Conservation (phyloP, 2,888 invertebrate genomes). For the Pristionchus exspectatus region DNA sequence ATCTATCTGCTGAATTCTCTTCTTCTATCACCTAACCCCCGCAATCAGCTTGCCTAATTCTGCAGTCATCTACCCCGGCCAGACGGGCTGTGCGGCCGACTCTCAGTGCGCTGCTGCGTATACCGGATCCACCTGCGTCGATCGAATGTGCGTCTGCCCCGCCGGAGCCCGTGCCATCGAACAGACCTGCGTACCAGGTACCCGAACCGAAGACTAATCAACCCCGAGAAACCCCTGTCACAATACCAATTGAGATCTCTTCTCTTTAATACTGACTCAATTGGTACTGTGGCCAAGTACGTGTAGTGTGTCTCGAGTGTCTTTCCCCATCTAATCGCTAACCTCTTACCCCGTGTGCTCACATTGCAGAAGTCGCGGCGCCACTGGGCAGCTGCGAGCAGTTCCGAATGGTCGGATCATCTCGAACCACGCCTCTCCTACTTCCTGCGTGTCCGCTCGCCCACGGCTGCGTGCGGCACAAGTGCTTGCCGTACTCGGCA, state of each 20-base stretch:
- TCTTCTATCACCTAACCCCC: constrained; percentile 55
- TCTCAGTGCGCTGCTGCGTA: constrained; percentile 77
- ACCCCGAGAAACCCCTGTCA: neutral
- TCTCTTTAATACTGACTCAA: neutral
- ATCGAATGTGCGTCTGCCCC: constrained; percentile 77
- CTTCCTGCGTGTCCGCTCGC: constrained; percentile 55
- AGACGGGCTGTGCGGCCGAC: constrained; percentile 77
- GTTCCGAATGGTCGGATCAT: neutral
- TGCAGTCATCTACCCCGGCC: constrained; percentile 79
- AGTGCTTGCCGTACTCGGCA: constrained; percentile 45
- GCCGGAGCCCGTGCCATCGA: constrained; percentile 76
- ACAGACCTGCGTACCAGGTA: constrained; percentile 78
- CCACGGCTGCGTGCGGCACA: constrained; percentile 42
- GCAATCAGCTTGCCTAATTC: constrained; percentile 50
- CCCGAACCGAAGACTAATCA: neutral
- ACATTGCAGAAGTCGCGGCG: constrained; percentile 33
- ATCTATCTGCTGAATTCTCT: constrained; percentile 38
- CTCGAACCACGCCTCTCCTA: constrained; percentile 22
- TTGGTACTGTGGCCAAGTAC: neutral
- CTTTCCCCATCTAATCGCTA: constrained; percentile 1
- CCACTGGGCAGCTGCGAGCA: constrained; percentile 48
- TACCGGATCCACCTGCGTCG: constrained; percentile 74
- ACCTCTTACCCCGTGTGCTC: constrained; percentile 41
- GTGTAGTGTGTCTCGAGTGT: neutral
- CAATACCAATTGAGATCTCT: neutral